Conservation (phyloP, 53 echinoderm and acorn worm species). For the Henricia sp. region DNA sequence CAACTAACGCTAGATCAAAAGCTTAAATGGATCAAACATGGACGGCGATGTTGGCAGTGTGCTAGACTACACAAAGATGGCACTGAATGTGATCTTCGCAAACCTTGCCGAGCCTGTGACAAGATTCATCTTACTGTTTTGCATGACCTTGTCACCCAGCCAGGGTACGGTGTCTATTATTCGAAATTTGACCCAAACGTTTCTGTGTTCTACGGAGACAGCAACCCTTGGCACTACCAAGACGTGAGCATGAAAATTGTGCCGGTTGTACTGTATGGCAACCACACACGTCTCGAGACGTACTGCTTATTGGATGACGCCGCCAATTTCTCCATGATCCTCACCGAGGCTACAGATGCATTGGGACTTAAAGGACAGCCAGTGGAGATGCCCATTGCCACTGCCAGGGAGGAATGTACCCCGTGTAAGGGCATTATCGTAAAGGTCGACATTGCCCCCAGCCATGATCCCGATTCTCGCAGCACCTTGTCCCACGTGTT, state of each 20-base stretch:
- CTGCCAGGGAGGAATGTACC: slow-evolving; percentile 34
- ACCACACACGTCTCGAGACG: not conserved
- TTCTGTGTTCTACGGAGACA: not conserved
- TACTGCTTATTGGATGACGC: slow-evolving; percentile 17
- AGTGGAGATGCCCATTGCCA: slow-evolving; percentile 16
- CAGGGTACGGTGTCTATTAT: slow-evolving; percentile 22
- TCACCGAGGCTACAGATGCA: not conserved
- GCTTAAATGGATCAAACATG: not conserved
- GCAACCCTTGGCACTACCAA: not conserved
- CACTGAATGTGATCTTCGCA: not conserved
- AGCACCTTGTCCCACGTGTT: not conserved
- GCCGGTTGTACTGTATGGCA: not conserved
- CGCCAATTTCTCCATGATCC: slow-evolving; percentile 14
- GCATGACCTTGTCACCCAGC: slow-evolving; percentile 4
- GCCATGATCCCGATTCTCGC: not conserved
- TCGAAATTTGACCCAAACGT: not conserved
- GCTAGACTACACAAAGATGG: slow-evolving; percentile 18
- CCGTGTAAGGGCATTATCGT: slow-evolving; percentile 2
- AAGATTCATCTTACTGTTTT: not conserved
- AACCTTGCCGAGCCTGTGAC: slow-evolving; percentile 3
- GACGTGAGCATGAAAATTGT: slow-evolving; percentile 22
- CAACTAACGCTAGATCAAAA: not conserved
- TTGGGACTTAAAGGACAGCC: not conserved
- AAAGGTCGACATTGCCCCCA: not conserved
- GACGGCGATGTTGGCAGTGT: slow-evolving; percentile 21